phyloP scores from a whole-genome alignment of 1,140 invertebrate genomes.

The Oreohelix idahoensis region DNA sequence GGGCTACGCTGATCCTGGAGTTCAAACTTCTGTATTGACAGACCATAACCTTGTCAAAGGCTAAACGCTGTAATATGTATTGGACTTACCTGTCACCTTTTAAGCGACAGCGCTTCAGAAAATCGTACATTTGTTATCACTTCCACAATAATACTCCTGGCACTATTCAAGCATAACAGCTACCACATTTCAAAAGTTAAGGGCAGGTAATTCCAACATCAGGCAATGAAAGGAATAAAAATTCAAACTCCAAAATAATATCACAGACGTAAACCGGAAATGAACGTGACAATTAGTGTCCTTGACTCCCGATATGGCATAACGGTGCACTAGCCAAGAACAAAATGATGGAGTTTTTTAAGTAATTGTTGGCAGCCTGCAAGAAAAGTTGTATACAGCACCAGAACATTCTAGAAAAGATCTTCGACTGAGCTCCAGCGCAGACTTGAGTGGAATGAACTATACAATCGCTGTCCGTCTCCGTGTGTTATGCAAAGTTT shows the following conservation, averaged over 20 bases:
- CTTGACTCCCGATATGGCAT: neutral
- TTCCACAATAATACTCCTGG: no score
- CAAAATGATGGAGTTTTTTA: neutral
- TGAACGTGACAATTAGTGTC: neutral
- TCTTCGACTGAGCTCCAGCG: slow-evolving; percentile 11
- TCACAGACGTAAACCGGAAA: neutral
- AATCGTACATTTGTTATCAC: no score
- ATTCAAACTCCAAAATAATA: neutral
- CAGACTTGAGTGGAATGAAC: slow-evolving; percentile 34
- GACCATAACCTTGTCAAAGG: no score
- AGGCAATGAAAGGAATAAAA: no score
- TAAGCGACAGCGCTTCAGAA: no score
- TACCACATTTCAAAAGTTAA: no score
- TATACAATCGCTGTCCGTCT: slow-evolving; percentile 19
- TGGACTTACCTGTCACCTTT: no score
- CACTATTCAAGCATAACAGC: no score
- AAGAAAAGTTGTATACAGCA: neutral
- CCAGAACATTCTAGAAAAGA: neutral
- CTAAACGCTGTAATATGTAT: no score
- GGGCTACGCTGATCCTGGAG: no score
- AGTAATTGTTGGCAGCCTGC: neutral
- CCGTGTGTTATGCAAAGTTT: slow-evolving; percentile 48
- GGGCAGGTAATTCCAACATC: no score
- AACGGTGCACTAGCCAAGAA: neutral
- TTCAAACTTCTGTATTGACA: no score